Conservation (phyloP, 2,113 vertebrate genomes). For the Fulmarus glacialis region DNA sequence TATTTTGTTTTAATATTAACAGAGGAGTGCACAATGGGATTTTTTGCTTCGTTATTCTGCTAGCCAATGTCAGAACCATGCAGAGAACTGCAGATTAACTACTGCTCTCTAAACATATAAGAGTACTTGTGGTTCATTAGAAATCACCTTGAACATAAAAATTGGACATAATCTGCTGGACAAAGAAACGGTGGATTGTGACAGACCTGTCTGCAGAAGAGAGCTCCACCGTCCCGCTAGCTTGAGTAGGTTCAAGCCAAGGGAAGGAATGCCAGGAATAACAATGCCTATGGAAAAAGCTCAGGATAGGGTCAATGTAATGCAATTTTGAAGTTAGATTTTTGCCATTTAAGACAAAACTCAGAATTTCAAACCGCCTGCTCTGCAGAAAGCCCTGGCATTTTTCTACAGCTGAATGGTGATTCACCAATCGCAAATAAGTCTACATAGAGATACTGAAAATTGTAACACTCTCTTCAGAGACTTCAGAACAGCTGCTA, state of each 20-base stretch:
- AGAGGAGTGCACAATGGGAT: neutral
- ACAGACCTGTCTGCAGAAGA: neutral
- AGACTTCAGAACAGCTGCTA: neutral
- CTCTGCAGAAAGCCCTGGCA: neutral
- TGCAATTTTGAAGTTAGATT: neutral
- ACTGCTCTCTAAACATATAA: neutral
- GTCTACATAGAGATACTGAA: neutral
- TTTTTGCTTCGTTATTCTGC: neutral
- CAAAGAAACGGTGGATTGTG: neutral
- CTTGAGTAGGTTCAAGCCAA: neutral
- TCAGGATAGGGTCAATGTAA: neutral
- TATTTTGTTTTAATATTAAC: neutral
- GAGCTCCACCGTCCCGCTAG: neutral
- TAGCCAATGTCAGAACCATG: neutral
- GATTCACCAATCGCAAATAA: neutral
- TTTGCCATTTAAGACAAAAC: neutral
- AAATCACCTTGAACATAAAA: neutral
- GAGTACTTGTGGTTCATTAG: neutral
- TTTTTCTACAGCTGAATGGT: neutral
- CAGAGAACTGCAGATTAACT: neutral
- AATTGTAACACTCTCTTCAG: neutral
- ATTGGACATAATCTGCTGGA: neutral
- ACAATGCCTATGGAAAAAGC: neutral
- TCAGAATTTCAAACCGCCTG: neutral
- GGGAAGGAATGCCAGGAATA: neutral